phyloP scores from a whole-genome alignment of 2,113 vertebrate species.

The Cynopterus brachyotis region DNA sequence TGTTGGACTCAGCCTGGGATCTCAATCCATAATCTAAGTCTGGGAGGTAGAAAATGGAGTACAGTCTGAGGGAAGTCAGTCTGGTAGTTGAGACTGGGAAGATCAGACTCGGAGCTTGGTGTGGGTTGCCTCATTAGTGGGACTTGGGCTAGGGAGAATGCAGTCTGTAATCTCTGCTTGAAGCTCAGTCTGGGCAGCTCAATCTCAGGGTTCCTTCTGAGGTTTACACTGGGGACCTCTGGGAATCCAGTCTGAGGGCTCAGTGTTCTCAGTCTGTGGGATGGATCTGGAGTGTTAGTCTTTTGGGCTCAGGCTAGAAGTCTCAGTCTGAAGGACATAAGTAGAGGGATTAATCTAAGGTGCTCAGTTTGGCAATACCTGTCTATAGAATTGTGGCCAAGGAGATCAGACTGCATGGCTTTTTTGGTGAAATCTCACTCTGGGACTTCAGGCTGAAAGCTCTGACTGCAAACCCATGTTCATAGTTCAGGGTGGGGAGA shows the following conservation, averaged over 20 bases:
- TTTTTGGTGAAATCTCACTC: background rate
- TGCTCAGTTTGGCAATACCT: background rate
- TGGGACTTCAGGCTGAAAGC: background rate
- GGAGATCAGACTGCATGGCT: background rate
- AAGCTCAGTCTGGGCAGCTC: background rate
- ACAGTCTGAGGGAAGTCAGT: background rate
- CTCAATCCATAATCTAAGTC: background rate
- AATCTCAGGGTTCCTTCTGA: background rate
- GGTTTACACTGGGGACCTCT: background rate
- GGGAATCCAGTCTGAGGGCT: background rate
- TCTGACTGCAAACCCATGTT: background rate
- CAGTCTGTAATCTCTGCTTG: background rate
- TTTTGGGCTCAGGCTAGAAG: background rate
- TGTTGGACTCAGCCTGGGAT: background rate
- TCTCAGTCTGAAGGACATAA: background rate
- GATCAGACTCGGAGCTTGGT: background rate
- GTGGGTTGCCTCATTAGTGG: background rate
- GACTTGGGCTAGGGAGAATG: background rate
- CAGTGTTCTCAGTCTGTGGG: background rate
- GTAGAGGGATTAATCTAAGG: background rate
- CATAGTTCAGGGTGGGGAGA: background rate
- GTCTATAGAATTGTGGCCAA: background rate
- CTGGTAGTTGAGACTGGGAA: background rate
- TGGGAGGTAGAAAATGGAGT: background rate
- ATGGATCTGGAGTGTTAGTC: background rate